These are phyloP conservation scores for Oligia fasciuncula DNA, from an alignment of 2,888 invertebrate species.

Conservation along the genomic window DNA sequence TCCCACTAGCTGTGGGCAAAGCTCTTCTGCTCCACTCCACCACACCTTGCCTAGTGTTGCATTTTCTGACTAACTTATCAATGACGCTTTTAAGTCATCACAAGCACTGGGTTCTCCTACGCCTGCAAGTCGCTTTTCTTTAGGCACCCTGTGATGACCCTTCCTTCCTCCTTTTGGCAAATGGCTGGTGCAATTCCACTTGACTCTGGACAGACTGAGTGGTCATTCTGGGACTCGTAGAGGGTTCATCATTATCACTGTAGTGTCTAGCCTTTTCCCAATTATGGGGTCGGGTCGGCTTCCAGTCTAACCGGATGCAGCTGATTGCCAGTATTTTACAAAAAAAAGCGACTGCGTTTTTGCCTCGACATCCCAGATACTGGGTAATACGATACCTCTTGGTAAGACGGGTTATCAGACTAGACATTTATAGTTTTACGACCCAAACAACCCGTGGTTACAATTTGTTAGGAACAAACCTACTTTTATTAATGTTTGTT, in stretches of 20 bases:
- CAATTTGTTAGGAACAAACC: neutral
- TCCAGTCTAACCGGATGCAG: no score
- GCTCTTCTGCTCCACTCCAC: neutral
- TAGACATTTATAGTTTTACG: no score
- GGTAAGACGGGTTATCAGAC: neutral
- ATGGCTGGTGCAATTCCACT: neutral
- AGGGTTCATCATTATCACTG: neutral
- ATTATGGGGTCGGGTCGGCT: neutral
- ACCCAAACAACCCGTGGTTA: neutral
- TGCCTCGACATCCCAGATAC: neutral
- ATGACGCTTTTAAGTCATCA: neutral
- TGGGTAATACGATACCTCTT: neutral
- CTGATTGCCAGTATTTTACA: no score
- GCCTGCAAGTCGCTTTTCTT: neutral
- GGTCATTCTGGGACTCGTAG: neutral
- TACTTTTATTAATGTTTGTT: constrained; percentile 23
- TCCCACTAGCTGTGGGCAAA: no score
- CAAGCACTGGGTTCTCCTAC: neutral
- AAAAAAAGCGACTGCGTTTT: no score
- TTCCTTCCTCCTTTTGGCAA: neutral
- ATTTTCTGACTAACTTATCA: neutral
- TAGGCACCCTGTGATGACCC: neutral
- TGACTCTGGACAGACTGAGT: neutral
- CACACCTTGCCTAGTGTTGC: neutral
- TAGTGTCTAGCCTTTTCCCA: no score